phyloP scores from a whole-genome alignment of 2,888 invertebrate genomes.

The Exocentrus adspersus region DNA sequence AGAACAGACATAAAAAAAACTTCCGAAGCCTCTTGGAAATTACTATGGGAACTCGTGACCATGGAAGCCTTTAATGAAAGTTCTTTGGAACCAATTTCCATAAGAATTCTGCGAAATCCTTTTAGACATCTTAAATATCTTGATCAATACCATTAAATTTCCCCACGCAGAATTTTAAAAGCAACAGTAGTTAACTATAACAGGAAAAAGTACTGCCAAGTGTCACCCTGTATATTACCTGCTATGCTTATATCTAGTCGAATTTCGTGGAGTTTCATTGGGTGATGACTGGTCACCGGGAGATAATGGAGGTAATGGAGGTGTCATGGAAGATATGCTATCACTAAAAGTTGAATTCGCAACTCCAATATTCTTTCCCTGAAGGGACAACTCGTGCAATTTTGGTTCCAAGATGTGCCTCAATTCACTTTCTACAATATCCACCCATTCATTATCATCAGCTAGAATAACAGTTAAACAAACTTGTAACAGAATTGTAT shows the following conservation, averaged over 20 bases:
- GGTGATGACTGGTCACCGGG: constrained; percentile 69
- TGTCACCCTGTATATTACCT: constrained; percentile 55
- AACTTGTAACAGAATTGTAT: not conserved
- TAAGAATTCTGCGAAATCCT: too few species aligned
- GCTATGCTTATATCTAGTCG: constrained; percentile 63
- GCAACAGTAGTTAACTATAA: too few species aligned
- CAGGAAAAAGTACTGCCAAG: too few species aligned
- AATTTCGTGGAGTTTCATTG: constrained; percentile 63
- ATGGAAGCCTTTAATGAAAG: too few species aligned
- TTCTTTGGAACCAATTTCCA: too few species aligned
- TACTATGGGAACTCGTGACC: too few species aligned
- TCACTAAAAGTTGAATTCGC: constrained; percentile 74
- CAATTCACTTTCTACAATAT: constrained; percentile 82
- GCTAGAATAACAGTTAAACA: constrained; percentile 52
- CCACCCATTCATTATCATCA: constrained; percentile 83
- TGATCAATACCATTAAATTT: too few species aligned
- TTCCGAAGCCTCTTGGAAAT: too few species aligned
- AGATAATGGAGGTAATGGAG: constrained; percentile 80
- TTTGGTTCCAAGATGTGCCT: constrained; percentile 81
- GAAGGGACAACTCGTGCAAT: constrained; percentile 71
- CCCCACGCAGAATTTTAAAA: too few species aligned
- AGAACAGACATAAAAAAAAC: too few species aligned
- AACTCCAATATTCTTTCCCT: constrained; percentile 66
- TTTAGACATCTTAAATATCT: too few species aligned
- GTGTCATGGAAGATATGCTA: constrained; percentile 78